Conservation (phyloP, 2,888 invertebrate genomes). For the Chrysolina oricalcia region DNA sequence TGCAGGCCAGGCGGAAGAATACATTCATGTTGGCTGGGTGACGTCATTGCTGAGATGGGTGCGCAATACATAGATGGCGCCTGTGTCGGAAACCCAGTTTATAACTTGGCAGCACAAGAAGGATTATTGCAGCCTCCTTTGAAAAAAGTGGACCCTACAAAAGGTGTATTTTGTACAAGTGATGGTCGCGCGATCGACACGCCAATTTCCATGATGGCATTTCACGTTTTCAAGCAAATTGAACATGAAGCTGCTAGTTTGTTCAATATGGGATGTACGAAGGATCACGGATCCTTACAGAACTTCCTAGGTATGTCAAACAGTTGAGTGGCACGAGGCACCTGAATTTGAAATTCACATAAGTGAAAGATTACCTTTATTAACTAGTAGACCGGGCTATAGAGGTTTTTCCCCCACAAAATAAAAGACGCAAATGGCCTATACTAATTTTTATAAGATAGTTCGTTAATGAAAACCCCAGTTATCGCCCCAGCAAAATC, state of each 20-base stretch:
- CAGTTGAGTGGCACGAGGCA: too few species aligned
- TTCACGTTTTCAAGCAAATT: slow-evolving; percentile 80
- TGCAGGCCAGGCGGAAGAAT: slow-evolving; percentile 84
- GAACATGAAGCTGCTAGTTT: slow-evolving; percentile 79
- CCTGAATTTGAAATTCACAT: too few species aligned
- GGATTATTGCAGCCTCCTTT: slow-evolving; percentile 78
- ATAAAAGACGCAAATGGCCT: too few species aligned
- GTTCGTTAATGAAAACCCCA: too few species aligned
- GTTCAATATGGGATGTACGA: slow-evolving; percentile 77
- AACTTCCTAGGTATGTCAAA: slow-evolving; percentile 75
- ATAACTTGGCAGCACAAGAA: slow-evolving; percentile 81
- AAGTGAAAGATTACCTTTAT: too few species aligned
- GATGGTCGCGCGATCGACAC: slow-evolving; percentile 81
- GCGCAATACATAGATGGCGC: slow-evolving; percentile 84
- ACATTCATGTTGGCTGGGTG: slow-evolving; percentile 85
- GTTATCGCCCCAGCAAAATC: too few species aligned
- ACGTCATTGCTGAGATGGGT: slow-evolving; percentile 85
- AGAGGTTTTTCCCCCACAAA: too few species aligned
- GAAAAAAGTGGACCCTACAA: slow-evolving; percentile 73
- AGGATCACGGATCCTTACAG: slow-evolving; percentile 77
- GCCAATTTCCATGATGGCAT: slow-evolving; percentile 78
- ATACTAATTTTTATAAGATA: too few species aligned
- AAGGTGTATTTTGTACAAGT: slow-evolving; percentile 79
- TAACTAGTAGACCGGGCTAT: too few species aligned
- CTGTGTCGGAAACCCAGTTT: slow-evolving; percentile 81